These are phyloP conservation scores for Gibbula magus DNA, from an alignment of 2,888 invertebrate genomes.

Conservation along the genomic window DNA sequence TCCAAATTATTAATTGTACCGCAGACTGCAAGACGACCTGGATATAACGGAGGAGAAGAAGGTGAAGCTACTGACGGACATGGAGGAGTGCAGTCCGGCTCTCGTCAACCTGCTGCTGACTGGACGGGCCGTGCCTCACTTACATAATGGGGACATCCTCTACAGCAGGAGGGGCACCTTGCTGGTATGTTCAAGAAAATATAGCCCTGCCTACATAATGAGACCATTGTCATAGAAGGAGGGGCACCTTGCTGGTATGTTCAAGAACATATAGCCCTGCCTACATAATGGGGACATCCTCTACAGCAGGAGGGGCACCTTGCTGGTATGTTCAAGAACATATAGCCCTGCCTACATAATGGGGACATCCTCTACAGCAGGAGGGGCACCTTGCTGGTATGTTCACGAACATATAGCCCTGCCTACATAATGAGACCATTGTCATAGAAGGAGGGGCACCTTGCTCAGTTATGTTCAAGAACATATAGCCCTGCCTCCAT, in stretches of 20 bases:
- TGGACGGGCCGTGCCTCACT: slow-evolving; percentile 85
- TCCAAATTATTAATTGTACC: not conserved
- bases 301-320: slow-evolving; percentile 61
- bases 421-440: slow-evolving; percentile 86
- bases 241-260: slow-evolving; percentile 64
- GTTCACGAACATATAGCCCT: slow-evolving; percentile 77
- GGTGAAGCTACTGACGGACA: slow-evolving; percentile 74
- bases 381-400: slow-evolving; percentile 63
- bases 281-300: slow-evolving; percentile 86
- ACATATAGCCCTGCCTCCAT: slow-evolving; percentile 84
- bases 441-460: slow-evolving; percentile 73
- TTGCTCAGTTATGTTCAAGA: slow-evolving; percentile 57
- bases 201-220: slow-evolving; percentile 85
- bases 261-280: slow-evolving; percentile 79
- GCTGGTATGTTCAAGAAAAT: slow-evolving; percentile 53
- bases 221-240: slow-evolving; percentile 78
- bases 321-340: slow-evolving; percentile 57
- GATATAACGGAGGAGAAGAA: slow-evolving; percentile 44
- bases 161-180: slow-evolving; percentile 62
- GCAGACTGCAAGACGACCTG: slow-evolving; percentile 60
- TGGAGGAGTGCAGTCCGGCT: slow-evolving; percentile 83
- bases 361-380: slow-evolving; percentile 80
- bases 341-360: slow-evolving; percentile 86
- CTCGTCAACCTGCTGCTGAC: slow-evolving; percentile 84
- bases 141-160: slow-evolving; percentile 86